Evolutionary conservation across 2,888 invertebrate genomes (phyloP), one percentile per base, ranked within the genome.

Genomic region (Harmothoe impar): DNA sequence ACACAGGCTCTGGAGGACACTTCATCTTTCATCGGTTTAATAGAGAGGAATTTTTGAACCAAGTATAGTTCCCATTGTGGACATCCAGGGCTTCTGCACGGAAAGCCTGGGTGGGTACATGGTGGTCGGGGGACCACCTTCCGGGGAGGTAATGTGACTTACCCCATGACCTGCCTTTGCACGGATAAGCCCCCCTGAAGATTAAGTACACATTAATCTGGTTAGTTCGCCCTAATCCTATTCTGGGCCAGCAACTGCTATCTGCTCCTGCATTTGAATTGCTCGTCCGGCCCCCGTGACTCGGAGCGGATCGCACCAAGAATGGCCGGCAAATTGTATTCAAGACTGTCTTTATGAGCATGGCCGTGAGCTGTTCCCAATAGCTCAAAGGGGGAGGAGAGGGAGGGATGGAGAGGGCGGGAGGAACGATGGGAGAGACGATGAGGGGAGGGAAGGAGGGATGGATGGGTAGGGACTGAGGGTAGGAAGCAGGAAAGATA

Each of bases 61-160:
- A 10, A 43, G 43, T 43, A 43, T 43, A 43, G 43, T 10, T 43
- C 43, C 43, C 10, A 10, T 43, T 43, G n/a, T n/a, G 43, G 43
- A 10, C 43, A 43, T 10, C 5, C 43, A 43, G 43, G 43, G 5
- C 43, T 43, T 10, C 3, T 43, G 3, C 3, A 10, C 43, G 10
- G 43, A 43, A 43, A 10, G 43, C 43, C 43, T 43, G 43, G 43
- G 62, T 62, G 23, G n/a, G 25, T 20, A n/a, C 62, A 3, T 62
- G 62, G 62, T 1, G 3, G 62, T 20, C 3, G 20, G 43, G 43
- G 62, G 62, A 1, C 72, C 68, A n/a, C 72, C 72, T 1, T 29
- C 72, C 72, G 3, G 72, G n/a, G 29, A 29, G 31, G 29, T 72
- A 72, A 72, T 72, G 72, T 72, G 72, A 72, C 72, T 72, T 72